Evolutionary conservation across 1,140 invertebrate genomes (phyloP), one percentile per base, ranked within the genome.

Genomic region (Octopus sinensis): DNA sequence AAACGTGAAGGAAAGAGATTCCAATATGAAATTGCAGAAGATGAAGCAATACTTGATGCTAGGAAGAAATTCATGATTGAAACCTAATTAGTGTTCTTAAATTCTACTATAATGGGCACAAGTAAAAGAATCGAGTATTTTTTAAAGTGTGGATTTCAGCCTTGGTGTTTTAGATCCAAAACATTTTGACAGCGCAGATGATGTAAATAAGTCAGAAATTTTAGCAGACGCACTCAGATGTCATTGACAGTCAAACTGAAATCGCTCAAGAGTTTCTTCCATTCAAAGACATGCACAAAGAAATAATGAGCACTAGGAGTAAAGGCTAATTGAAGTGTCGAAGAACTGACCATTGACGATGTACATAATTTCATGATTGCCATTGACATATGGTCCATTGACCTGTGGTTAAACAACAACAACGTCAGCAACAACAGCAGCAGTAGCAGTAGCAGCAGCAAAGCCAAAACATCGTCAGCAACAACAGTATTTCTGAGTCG

Each of bases 331-430:
- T 68, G 1, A 68, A 68, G 62, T 68, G 62, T 68, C 62, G 62
- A 68, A n/a, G n/a, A 68, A 68, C 62, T 68, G 62, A 68, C 62
- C 62, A 68, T 68, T n/a, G n/a, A 68, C 62, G n/a, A 68, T 68
- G 62, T 68, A 68, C 62, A 13, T 13, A 68, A 68, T 13, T 68
- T 68, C 62, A 68, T 68, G 62, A 68, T 68, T n/a, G 62, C 3
- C 62, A 68, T 13, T 68, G 62, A 68, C 62, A 68, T 68, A 1
- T 68, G 62, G 1, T 43, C 30, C 30, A 43, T 43, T 43, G 30
- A 43, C 30, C n/a, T n/a, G n/a, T n/a, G n/a, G n/a, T n/a, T n/a
- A n/a, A n/a, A n/a, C n/a, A n/a, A n/a, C n/a, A n/a, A n/a, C n/a
- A n/a, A n/a, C n/a, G n/a, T n/a, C n/a, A n/a, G n/a, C n/a, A n/a